Conservation (phyloP, 2,888 invertebrate genomes). For the Platypus cylindrus region DNA sequence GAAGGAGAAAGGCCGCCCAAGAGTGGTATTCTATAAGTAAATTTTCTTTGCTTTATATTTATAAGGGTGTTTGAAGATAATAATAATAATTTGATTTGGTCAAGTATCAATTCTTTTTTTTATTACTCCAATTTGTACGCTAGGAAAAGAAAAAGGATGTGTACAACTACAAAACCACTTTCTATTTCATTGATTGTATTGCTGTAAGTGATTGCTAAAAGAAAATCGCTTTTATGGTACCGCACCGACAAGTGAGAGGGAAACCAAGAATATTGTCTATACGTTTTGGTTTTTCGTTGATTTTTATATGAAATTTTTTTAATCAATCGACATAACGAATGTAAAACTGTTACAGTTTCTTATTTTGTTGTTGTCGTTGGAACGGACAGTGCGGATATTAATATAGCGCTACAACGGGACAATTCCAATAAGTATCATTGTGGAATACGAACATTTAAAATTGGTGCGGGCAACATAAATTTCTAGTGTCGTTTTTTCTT, state of each 20-base stretch:
- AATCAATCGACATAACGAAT: constrained; percentile 15
- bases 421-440: too few species aligned
- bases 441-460: too few species aligned
- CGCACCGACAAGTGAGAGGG: constrained; percentile 15
- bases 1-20: constrained; percentile 13
- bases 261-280: constrained; percentile 14
- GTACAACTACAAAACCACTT: too few species aligned
- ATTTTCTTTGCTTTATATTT: constrained; percentile 2
- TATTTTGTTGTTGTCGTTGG: constrained; percentile 9
- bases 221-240: constrained; percentile 9
- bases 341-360: constrained; percentile 11
- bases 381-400: constrained; percentile 9
- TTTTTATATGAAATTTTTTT: constrained; percentile 16
- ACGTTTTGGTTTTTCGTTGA: constrained; percentile 13
- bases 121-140: too few species aligned
- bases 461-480: constrained; percentile 2
- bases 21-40: constrained; percentile 5
- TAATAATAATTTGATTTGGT: background rate
- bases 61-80: background rate
- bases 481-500: too few species aligned
- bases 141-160: too few species aligned
- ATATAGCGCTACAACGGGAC: constrained; percentile 1
- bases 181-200: too few species aligned
- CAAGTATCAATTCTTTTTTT: too few species aligned
- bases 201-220: too few species aligned